Conservation (phyloP, 2,113 vertebrate species). For the Aplodontia rufa region DNA sequence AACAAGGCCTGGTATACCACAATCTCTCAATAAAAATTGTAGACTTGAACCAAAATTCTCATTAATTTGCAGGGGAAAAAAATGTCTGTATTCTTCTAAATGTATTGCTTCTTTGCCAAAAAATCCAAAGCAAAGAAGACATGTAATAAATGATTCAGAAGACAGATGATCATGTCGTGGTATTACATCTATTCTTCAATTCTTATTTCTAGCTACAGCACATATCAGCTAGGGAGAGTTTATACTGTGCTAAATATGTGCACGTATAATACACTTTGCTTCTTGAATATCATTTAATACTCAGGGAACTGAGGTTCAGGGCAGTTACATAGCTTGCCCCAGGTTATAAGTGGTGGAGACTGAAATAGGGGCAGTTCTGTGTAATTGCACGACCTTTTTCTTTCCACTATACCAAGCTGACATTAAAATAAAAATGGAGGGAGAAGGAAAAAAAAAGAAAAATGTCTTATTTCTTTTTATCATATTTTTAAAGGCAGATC, state of each 20-base stretch:
- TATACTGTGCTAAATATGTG: conserved; percentile 2
- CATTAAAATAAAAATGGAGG: not conserved
- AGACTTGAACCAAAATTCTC: not conserved
- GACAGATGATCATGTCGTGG: not conserved
- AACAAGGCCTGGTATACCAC: not conserved
- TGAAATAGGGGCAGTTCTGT: not conserved
- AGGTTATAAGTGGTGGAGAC: not conserved
- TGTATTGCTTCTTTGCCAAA: not conserved
- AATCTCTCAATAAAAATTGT: not conserved
- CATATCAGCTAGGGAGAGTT: not conserved
- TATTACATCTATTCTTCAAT: conserved; percentile 3
- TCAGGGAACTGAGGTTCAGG: not conserved
- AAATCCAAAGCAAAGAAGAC: conserved; percentile 40
- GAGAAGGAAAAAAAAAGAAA: not conserved
- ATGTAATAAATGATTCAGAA: conserved; percentile 40
- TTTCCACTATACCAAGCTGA: not conserved
- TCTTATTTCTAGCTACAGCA: conserved; percentile 34
- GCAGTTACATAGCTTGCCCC: not conserved
- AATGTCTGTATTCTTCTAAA: not conserved
- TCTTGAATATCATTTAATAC: conserved; percentile 19
- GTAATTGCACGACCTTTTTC: not conserved
- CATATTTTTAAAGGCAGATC: conserved; percentile 23
- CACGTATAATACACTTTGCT: not conserved
- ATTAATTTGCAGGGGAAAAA: conserved; percentile 1
- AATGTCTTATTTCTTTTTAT: not conserved